Percentiles rank a stretch among this genome's conserved stretches.
Conservation (phyloP, 2,113 vertebrate genomes). For the Epinephelus moara region DNA sequence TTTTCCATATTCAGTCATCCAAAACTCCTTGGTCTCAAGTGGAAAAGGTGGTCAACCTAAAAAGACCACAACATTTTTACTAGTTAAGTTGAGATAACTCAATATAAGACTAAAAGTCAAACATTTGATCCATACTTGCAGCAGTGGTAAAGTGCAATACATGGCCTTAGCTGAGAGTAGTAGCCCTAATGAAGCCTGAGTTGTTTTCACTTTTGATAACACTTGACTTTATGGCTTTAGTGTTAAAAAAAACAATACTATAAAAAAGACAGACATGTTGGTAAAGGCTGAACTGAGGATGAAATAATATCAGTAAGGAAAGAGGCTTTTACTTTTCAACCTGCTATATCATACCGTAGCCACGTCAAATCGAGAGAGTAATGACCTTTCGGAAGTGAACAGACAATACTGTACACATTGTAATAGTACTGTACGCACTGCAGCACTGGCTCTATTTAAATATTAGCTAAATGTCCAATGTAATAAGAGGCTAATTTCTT, state of each 20-base stretch:
- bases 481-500: not conserved
- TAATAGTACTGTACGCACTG: not conserved
- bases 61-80: too few species aligned
- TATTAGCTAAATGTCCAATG: not conserved
- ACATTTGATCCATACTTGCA: not conserved
- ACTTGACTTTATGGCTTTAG: not conserved
- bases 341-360: conserved; percentile 53
- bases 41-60: too few species aligned
- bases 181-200: not conserved
- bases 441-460: not conserved
- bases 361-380: conserved; percentile 65
- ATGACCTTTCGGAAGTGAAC: conserved; percentile 31
- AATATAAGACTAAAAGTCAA: not conserved
- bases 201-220: conserved; percentile 6
- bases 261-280: not conserved
- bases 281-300: not conserved
- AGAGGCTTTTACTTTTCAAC: conserved; percentile 34
- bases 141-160: not conserved
- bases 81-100: not conserved
- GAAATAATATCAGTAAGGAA: not conserved
- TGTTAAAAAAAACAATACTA: not conserved
- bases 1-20: not conserved
- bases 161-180: not conserved
- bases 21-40: not conserved
- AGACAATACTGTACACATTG: not conserved